Evolutionary conservation across 2,797 vertebrate genomes (phyloP), one percentile per base, ranked within the genome.

Genomic region (Crocidura indochinensis): DNA sequence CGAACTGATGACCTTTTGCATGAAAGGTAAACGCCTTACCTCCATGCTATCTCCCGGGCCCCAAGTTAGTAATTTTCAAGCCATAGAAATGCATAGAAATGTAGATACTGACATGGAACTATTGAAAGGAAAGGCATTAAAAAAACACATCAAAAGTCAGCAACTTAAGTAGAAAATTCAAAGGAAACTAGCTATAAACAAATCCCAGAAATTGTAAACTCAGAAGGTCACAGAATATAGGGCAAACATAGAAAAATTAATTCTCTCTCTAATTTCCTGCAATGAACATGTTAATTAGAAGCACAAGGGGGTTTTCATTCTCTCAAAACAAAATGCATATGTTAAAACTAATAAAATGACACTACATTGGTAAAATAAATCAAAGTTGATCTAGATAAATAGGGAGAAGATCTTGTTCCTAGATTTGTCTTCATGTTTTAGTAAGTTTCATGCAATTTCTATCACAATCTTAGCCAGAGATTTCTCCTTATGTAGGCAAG

Each of bases 241-340:
- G 29, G 38, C 47, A 87, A 82, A 72, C 8, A 80, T 11, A 76
- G 22, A 65, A 88, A 92, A 71, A 71, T 68, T 26, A 29, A 49
- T n/a, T 72, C 9, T 47, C 20, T 79, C 60, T 84, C 69, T 79
- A 11, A 53, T 65, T 31, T 46, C 14, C 3, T 62, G 6, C 2
- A 49, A 49, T 29, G 60, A 78, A 71, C 1, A 8, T 38, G 51
- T 17, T 15, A 29, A 82, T 81, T 78, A 71, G 69, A 75, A 84
- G 26, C 65, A 56, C 10, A 79, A 15, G 20, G 10, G 3, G 2
- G 38, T 38, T 77, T 77, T 44, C 2, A 88, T 80, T 46, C 11
- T 46, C 8, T 75, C 29, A 82, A 67, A 65, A 71, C 53, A 53
- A 31, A 73, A 69, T 56, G 27, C 53, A 67, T 44, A 68, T 60